Evolutionary conservation across 1,140 invertebrate species (phyloP), one percentile per base, ranked within the genome.

Genomic region (Pygmarrhopalites habei): DNA sequence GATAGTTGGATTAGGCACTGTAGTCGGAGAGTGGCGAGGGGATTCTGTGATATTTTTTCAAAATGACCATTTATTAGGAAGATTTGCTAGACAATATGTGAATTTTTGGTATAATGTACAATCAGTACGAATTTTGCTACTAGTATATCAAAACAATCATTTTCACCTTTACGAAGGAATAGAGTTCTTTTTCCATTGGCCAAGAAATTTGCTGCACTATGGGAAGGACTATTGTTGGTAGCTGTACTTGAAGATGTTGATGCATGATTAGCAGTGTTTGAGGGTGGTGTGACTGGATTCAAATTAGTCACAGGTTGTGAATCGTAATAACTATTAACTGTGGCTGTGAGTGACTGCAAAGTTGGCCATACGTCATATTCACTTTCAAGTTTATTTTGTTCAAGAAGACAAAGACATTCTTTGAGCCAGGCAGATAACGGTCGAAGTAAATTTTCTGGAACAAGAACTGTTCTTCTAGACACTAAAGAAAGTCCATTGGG

Each of bases 371-470:
- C 62, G 21, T 71, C 69, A 35, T 15, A 15, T 39, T 68, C 65
- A 19, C 64, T 62, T 35, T 35, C 32, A 5, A 35, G 5, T 35
- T 35, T 35, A 44, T 64, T 65, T 32, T 57, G 59, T n/a, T 66
- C 66, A 7, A 71, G 26, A 2, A 71, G 21, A 25, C 58, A 41
- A 12, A 71, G 64, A 44, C 60, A 68, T 32, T 71, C 66, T 59
- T 66, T 66, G 1, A 71, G 47, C 66, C 66, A 71, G 1, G 43
- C 25, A 26, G 58, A 62, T 4, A 71, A 29, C 2, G 69, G 60
- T 25, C 53, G 60, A 29, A 71, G 41, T 29, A 69, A 49, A 62
- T 68, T 71, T 58, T 66, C 69, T n/a, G 69, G 69, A 26, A 71
- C 53, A 14, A 71, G 53, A 41, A 71, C 44, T 15, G 60, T 68